Evolutionary conservation across 2,888 invertebrate species (phyloP).

Genomic region (Hermaeophaga mercurialis): DNA sequence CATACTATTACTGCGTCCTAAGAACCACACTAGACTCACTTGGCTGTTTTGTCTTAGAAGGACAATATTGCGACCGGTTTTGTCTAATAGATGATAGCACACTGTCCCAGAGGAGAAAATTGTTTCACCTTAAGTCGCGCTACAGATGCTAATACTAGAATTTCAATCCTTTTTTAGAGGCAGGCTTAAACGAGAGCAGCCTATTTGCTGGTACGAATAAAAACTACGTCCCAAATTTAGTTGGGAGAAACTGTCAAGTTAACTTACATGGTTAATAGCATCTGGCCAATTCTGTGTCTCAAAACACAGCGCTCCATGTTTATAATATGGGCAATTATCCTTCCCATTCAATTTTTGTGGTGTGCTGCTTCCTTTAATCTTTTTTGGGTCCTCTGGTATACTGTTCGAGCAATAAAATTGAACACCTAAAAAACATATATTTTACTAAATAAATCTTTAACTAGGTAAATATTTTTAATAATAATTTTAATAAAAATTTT

Average conservation of each 20-base stretch:
- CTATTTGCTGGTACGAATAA: background rate
- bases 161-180: background rate
- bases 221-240: too few relatives aligned
- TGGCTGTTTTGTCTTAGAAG: too few relatives aligned
- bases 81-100: too few relatives aligned
- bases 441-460: too few relatives aligned
- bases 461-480: too few relatives aligned
- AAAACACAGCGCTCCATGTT: slow-evolving; percentile 76
- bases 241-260: too few relatives aligned
- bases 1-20: too few relatives aligned
- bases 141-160: background rate
- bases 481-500: too few relatives aligned
- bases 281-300: slow-evolving; percentile 95
- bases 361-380: slow-evolving; percentile 40
- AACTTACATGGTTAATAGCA: slow-evolving; percentile 79
- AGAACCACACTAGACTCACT: too few relatives aligned
- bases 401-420: slow-evolving; percentile 87
- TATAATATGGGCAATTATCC: slow-evolving; percentile 44
- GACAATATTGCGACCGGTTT: too few relatives aligned
- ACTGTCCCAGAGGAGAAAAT: too few relatives aligned
- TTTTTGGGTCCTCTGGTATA: slow-evolving; percentile 64
- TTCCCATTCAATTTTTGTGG: slow-evolving; percentile 41
- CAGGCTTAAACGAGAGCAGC: background rate
- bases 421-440: slow-evolving; percentile 55
- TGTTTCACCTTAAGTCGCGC: too few relatives aligned